Base-by-base conservation (phyloP, 2,888 invertebrate species). In the Amphipoea oculea region DNA sequence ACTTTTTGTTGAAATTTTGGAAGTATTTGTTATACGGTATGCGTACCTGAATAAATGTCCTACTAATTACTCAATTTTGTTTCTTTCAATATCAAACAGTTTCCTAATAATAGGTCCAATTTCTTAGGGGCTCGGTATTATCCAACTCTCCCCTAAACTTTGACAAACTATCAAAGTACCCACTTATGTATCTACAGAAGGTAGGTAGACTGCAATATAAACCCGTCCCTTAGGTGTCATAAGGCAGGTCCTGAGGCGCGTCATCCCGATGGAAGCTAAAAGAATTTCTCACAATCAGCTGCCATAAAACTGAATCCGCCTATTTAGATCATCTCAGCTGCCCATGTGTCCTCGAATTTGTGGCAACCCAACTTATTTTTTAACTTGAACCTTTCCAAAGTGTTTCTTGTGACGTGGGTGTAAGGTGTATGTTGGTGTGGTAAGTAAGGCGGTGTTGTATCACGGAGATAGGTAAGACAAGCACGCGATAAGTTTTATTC, bases 301-400 rank as follows among this genome's bases (percentile, higher is more conserved):
- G 91, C 92, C 93, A 94, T 95, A 95, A 95, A 95, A 94, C 91
- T 86, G 89, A 91, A 93, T 91, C 92, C 92, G 91, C 91, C 95
- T 92, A 95, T 96, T 95, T 95, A 95, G 95, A 95, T 95, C 95
- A 95, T 95, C 95, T 95, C 89, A 90, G 92, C 90, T 91, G 92
- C 93, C 88, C 91, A 89, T 89, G 89, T 89, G 89, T 92, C 91
- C 91, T 90, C 89, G 89, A 90, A 85, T 89, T 91, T 91, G 88
- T 42, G 82, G 80, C 78, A 76, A 54, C 83, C 91, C 88, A 90
- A 82, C 75, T 81, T 81, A 68, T 74, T 79, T 71, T 80, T 45
- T 79, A n/a, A 54, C 17, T 42, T 20, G 54, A 9, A 51, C 67
- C 69, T 60, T 20, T 29, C 23, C 5, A 89, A 86, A 79, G 63